A percentile compares a stretch with the other conserved stretches of the same genome.
phyloP scores from a whole-genome alignment of 2,797 vertebrate species.

The Chrosomus eos region DNA sequence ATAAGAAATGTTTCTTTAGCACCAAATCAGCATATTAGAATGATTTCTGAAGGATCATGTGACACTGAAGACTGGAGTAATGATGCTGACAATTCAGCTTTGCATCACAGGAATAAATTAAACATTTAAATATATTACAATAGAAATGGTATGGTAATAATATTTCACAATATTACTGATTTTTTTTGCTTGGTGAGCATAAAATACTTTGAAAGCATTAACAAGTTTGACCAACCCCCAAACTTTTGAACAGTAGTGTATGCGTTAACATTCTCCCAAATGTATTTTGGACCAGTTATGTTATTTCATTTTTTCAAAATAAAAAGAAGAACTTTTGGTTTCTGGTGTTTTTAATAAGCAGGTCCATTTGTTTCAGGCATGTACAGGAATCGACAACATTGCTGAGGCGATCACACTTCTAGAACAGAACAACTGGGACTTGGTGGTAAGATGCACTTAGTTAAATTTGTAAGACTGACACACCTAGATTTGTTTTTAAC shows the following conservation, averaged over 20 bases:
- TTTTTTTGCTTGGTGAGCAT: too few species aligned
- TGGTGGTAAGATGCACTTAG: conserved; percentile 90
- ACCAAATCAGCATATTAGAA: not conserved
- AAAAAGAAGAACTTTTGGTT: not conserved
- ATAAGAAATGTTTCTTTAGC: not conserved
- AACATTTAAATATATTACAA: not conserved
- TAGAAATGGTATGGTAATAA: not conserved
- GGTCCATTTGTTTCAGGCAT: conserved; percentile 83
- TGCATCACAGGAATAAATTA: not conserved
- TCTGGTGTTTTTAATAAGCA: not conserved
- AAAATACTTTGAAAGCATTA: too few species aligned
- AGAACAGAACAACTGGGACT: conserved; percentile 99
- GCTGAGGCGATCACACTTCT: conserved; percentile 98
- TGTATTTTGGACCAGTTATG: too few species aligned
- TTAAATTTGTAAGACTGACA: not conserved
- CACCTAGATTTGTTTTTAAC: not conserved
- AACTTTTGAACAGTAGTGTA: not conserved
- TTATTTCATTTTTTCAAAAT: not conserved
- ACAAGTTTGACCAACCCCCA: not conserved
- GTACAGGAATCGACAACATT: conserved; percentile 99
- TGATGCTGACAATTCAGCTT: not conserved
- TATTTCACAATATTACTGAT: not conserved
- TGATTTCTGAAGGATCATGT: not conserved
- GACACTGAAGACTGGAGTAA: not conserved
- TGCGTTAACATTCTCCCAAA: too few species aligned